Percentiles rank a stretch among this genome's conserved stretches.
Conservation (phyloP, 2,888 invertebrate species). For the Nasonia oneida region DNA sequence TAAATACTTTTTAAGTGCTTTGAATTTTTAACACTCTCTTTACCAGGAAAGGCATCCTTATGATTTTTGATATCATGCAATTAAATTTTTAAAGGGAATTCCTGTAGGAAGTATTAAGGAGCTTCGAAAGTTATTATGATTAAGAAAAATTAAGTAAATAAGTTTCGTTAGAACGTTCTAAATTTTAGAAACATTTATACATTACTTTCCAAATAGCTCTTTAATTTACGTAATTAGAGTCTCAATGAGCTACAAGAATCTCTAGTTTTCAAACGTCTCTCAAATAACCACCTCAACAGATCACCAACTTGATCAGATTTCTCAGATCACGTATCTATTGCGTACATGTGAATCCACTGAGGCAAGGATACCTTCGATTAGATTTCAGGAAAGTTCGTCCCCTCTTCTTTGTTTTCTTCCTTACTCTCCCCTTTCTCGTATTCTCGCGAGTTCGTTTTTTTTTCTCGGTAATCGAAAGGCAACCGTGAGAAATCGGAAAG, state of each 20-base stretch:
- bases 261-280: background rate
- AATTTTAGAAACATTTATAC: no score
- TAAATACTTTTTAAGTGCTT: no score
- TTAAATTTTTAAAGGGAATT: no score
- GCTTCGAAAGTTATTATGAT: no score
- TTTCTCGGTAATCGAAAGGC: slow-evolving; percentile 15
- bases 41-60: no score
- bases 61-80: no score
- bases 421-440: background rate
- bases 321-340: background rate
- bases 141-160: no score
- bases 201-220: no score
- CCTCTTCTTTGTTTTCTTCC: background rate
- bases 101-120: no score
- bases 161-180: no score
- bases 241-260: background rate
- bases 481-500: background rate
- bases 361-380: background rate
- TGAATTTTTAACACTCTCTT: no score
- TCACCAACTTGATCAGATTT: background rate
- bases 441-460: slow-evolving; percentile 1
- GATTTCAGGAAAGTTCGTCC: background rate
- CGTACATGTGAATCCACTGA: background rate
- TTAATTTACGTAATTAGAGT: background rate
- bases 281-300: background rate